A percentile compares a stretch with the other conserved stretches of the same genome.
These are phyloP conservation scores for Chrysomallon squamiferum DNA, from an alignment of 1,140 invertebrate species.

Conservation along the genomic window DNA sequence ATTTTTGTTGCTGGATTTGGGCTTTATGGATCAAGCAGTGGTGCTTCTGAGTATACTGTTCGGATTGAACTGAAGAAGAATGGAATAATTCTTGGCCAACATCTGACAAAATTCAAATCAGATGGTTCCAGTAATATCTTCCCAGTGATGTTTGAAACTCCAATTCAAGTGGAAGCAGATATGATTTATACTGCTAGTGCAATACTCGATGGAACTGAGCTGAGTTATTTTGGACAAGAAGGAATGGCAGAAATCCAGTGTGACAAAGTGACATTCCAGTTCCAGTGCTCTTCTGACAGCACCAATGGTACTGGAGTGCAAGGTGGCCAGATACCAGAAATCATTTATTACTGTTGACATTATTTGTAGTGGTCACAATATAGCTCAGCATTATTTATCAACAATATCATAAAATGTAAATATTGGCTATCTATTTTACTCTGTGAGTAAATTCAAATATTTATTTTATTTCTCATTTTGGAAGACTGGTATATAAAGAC, in stretches of 20 bases:
- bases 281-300: constrained; percentile 86
- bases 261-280: constrained; percentile 81
- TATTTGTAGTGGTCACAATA: too few species aligned
- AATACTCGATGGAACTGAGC: constrained; percentile 81
- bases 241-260: constrained; percentile 74
- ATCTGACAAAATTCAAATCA: constrained; percentile 78
- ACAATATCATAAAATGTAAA: neutral
- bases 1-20: constrained; percentile 89
- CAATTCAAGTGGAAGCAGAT: constrained; percentile 81
- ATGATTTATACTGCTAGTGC: constrained; percentile 87
- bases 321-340: constrained; percentile 88
- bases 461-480: too few species aligned
- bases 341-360: constrained; percentile 75
- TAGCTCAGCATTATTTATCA: neutral
- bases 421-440: too few species aligned
- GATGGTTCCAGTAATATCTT: constrained; percentile 83
- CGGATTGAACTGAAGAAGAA: constrained; percentile 80
- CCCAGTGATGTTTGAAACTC: constrained; percentile 85
- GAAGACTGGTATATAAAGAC: too few species aligned
- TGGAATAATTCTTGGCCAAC: constrained; percentile 77
- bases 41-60: constrained; percentile 81
- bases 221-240: constrained; percentile 89
- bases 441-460: too few species aligned
- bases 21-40: constrained; percentile 85
- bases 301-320: constrained; percentile 91